Evolutionary conservation across 2,797 vertebrate species (phyloP), one percentile per base, ranked within the genome.

Genomic region (Alauda arvensis): DNA sequence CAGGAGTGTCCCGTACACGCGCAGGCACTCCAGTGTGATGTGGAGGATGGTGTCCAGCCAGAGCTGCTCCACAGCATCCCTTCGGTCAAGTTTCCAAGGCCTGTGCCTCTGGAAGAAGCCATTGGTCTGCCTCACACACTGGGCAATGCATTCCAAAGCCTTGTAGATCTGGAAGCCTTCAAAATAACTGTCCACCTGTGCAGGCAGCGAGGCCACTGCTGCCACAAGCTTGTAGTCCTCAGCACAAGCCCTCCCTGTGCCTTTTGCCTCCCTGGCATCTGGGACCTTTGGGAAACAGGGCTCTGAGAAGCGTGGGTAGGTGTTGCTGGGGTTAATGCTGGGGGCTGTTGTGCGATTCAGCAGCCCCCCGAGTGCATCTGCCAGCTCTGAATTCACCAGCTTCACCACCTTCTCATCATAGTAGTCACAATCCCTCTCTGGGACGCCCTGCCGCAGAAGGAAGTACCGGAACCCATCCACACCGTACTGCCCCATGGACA

Each of bases 381-480:
- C 97, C 21, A 99, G 97, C 90, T 99, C 99, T 0, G 98, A 96
- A 19, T 99, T 99, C 69, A 99, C 93, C 61, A 99, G 13, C 88
- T 98, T 99, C 15, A 96, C 60, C 21, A 98, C 98, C 90, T 99
- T 99, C 77, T 98, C 94, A 1, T 98, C 97, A 0, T 98, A 98
- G 80, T 98, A 99, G 93, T 99, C 98, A 16, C 98, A 98, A 45
- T 99, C 99, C 2, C 97, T 96, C 75, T 98, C 98, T 0, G 98
- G 99, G 39, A 99, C 98, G 0, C 99, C 99, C 92, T 99, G 99
- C 46, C 98, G 97, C 31, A 99, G 97, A 26, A 99, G 98, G 45
- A 99, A 99, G 92, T 99, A 99, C 74, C 99, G 98, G 63, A 99
- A 95, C 1, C 99, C 99, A 2, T 99, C 99, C 39, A 97, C 96